Conservation (phyloP, 2,113 vertebrate genomes). For the Syrrhaptes paradoxus region DNA sequence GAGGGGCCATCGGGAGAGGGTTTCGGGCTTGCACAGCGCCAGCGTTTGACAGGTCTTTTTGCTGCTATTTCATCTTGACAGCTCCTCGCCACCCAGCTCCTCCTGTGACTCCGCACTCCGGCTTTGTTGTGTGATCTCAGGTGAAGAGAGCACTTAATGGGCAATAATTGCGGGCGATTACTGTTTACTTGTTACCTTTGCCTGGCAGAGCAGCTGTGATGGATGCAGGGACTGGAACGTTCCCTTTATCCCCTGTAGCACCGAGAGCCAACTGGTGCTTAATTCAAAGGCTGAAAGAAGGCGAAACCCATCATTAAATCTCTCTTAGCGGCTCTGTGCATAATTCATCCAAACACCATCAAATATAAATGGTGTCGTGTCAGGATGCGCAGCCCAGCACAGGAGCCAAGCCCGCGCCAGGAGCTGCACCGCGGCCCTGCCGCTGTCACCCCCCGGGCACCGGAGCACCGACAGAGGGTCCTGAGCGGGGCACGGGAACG, state of each 20-base stretch:
- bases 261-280: constrained; percentile 71
- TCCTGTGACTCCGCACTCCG: not conserved
- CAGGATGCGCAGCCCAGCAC: not conserved
- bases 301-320: constrained; percentile 88
- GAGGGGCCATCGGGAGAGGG: constrained; percentile 21
- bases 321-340: constrained; percentile 86
- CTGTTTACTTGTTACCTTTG: constrained; percentile 65
- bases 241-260: constrained; percentile 30
- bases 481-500: not conserved
- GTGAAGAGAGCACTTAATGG: constrained; percentile 73
- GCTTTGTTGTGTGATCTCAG: constrained; percentile 75
- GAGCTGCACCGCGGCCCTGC: not conserved
- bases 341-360: constrained; percentile 90
- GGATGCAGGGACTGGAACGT: constrained; percentile 1
- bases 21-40: constrained; percentile 13
- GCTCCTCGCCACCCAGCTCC: constrained; percentile 68
- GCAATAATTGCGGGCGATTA: constrained; percentile 79
- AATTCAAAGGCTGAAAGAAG: constrained; percentile 78
- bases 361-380: constrained; percentile 87
- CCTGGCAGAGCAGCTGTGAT: constrained; percentile 53
- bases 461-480: not conserved
- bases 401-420: not conserved
- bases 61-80: constrained; percentile 51
- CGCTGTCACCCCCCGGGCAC: too few species aligned
- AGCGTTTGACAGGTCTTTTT: constrained; percentile 42